Base-by-base conservation (phyloP, 2,797 vertebrate species). In the Centroberyx gerrardi region DNA sequence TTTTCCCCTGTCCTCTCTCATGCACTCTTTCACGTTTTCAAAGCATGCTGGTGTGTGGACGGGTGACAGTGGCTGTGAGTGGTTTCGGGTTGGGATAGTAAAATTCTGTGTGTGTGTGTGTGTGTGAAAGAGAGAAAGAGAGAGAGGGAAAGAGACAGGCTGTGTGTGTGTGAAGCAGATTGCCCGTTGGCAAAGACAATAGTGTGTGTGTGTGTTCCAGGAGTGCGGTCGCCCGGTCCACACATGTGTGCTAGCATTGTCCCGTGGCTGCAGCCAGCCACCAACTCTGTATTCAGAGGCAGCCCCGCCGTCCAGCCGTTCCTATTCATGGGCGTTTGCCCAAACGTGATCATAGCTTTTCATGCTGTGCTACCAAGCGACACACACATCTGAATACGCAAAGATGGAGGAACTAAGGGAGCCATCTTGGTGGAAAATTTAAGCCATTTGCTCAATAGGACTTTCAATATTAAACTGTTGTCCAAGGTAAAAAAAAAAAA, bases 321-420 rank as follows among this genome's bases (percentile, higher is more conserved):
- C 75, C 86, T 74, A 85, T 90, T 92, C 89, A 90, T 60, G 76
- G 74, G 55, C 70, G 78, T 87, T 91, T 89, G 83, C 83, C 81
- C 77, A 76, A 90, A 93, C 79, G 79, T 87, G 91, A 90, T 91
- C 81, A 72, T 79, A 80, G 86, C 88, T 89, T 92, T 92, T 92
- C 88, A 90, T 49, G 86, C 87, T 88, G 90, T 76, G 86, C 82
- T 87, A 61, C 83, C 84, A 85, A 88, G 87, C 85, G 81, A 85
- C 80, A 81, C 79, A 62, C 80, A 74, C 77, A 71, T 87, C 81
- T 88, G 87, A 92, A 86, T 78, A 73, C 65, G 83, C 83, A 81
- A 72, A 87, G 76, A 87, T 82, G 66, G 72, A 76, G 48, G 67
- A 76, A 55, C 68, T 28, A 38, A 74, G 75, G 78, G 77, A 80